phyloP scores from a whole-genome alignment of 2,113 vertebrate species.

The Gallinago jamesoni region DNA sequence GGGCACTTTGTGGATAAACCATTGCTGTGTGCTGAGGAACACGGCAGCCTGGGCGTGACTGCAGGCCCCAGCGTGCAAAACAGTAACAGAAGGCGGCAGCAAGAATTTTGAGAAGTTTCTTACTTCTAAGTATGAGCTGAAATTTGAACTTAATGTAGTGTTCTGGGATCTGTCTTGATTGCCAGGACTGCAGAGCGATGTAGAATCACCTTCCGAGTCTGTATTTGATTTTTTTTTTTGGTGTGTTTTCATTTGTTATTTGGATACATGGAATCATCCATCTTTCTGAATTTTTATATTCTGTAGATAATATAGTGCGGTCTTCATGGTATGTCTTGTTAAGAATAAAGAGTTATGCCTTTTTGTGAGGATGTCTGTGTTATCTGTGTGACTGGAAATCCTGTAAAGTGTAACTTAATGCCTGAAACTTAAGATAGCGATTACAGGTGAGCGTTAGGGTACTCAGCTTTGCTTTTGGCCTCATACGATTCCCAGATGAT shows the following conservation, averaged over 20 bases:
- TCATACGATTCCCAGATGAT: background rate
- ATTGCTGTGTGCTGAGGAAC: background rate
- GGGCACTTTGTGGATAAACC: background rate
- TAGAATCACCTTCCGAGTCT: background rate
- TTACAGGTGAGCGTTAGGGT: accelerated
- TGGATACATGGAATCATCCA: background rate
- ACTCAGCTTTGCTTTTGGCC: background rate
- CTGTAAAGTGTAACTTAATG: too few species aligned
- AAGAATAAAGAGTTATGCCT: background rate
- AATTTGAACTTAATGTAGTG: background rate
- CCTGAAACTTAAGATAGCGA: background rate
- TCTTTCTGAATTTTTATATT: background rate
- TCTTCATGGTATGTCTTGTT: background rate
- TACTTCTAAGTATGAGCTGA: background rate
- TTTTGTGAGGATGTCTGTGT: background rate
- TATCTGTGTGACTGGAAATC: background rate
- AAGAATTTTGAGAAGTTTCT: background rate
- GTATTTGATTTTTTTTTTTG: too few species aligned
- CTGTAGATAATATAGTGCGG: background rate
- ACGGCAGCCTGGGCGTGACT: background rate
- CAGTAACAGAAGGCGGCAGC: background rate
- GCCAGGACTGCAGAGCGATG: background rate
- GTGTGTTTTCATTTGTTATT: background rate
- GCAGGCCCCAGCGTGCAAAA: accelerated
- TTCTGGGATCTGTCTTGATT: background rate